phyloP scores from a whole-genome alignment of 2,797 vertebrate genomes.

The Karalla daura region DNA sequence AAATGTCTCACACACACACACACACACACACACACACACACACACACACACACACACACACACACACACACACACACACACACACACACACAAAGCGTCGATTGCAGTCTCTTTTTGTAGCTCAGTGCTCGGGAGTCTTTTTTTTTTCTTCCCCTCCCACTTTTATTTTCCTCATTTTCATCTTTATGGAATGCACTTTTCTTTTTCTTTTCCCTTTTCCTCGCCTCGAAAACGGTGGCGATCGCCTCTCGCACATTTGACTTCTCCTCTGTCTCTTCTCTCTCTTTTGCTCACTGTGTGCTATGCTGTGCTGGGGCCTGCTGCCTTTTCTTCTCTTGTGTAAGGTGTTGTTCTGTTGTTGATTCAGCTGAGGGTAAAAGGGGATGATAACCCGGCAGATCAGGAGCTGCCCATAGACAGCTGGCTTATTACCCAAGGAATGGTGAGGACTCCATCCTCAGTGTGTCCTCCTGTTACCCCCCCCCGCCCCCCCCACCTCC shows the following conservation, averaged over 20 bases:
- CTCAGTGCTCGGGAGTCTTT: conserved; percentile 8
- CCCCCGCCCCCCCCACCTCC: conserved; percentile 60
- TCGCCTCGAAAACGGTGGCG: conserved; percentile 29
- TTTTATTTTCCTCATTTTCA: conserved; percentile 59
- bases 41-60: neutral
- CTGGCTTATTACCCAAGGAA: conserved; percentile 99
- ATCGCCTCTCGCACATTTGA: conserved; percentile 68
- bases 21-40: conserved; percentile 1
- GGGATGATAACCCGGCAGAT: conserved; percentile 90
- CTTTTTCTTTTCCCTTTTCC: conserved; percentile 33
- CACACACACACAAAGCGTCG: neutral
- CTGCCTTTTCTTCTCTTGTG: conserved; percentile 76
- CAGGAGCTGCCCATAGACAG: conserved; percentile 99
- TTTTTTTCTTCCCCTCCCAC: neutral
- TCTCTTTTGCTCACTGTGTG: conserved; percentile 71
- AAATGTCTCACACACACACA: conserved; percentile 8
- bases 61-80: neutral
- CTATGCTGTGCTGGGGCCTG: conserved; percentile 75
- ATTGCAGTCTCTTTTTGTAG: conserved; percentile 10
- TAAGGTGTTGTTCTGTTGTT: conserved; percentile 94
- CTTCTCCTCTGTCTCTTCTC: conserved; percentile 67
- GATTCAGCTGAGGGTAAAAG: conserved; percentile 95
- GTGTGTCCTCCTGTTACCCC: conserved; percentile 75
- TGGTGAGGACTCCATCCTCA: conserved; percentile 93
- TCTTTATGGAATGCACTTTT: conserved; percentile 65